Conservation (phyloP, 2,113 vertebrate genomes). For the Embiotoca jacksoni region DNA sequence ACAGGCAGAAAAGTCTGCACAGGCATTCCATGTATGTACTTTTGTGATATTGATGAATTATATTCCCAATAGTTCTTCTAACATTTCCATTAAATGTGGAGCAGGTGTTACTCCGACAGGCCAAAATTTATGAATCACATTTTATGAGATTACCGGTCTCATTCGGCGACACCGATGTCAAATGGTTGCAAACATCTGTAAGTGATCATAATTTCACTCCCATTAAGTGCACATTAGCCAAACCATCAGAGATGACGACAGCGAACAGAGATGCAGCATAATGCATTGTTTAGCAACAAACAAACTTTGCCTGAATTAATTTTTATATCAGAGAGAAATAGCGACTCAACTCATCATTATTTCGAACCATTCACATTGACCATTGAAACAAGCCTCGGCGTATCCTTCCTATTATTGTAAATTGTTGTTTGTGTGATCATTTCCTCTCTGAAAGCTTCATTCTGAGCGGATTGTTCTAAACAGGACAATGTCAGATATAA, state of each 20-base stretch:
- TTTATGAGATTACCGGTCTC: slow-evolving; percentile 50
- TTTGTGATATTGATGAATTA: slow-evolving; percentile 1
- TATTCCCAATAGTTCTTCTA: slow-evolving; percentile 21
- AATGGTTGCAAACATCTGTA: slow-evolving; percentile 69
- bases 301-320: slow-evolving; percentile 35
- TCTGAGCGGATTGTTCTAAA: slow-evolving; percentile 34
- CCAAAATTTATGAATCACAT: slow-evolving; percentile 57
- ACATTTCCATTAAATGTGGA: slow-evolving; percentile 50
- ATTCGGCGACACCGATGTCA: slow-evolving; percentile 50
- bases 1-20: neutral
- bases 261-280: slow-evolving; percentile 38
- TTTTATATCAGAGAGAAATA: slow-evolving; percentile 19
- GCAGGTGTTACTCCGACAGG: slow-evolving; percentile 59
- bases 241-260: slow-evolving; percentile 22
- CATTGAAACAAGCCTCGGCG: neutral
- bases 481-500: slow-evolving; percentile 29
- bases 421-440: neutral
- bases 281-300: slow-evolving; percentile 60
- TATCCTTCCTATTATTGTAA: neutral
- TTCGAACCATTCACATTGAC: slow-evolving; percentile 10
- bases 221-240: slow-evolving; percentile 71
- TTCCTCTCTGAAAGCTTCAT: neutral
- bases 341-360: neutral
- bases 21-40: neutral
- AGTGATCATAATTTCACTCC: slow-evolving; percentile 64